These are phyloP conservation scores for Sisyra nigra DNA, from an alignment of 2,888 invertebrate genomes.

Conservation along the genomic window DNA sequence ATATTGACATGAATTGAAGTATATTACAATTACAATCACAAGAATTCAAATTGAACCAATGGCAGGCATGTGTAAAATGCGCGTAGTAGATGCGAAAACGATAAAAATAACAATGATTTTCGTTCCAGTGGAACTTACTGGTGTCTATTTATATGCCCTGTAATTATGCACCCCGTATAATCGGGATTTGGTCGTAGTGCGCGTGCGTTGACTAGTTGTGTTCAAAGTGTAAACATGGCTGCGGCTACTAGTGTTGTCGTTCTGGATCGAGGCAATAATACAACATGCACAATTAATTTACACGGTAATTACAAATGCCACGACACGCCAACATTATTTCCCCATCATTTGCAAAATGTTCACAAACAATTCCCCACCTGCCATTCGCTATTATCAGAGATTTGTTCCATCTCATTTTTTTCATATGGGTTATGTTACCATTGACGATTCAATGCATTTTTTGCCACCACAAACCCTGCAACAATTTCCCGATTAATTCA, in stretches of 20 bases:
- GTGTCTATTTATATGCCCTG: too few relatives aligned
- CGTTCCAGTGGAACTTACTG: too few relatives aligned
- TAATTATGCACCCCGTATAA: too few relatives aligned
- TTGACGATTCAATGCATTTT: too few relatives aligned
- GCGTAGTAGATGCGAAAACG: too few relatives aligned
- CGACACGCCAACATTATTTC: background rate
- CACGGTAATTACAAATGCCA: slow-evolving; percentile 55
- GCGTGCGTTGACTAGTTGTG: too few relatives aligned
- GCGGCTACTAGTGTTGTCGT: slow-evolving; percentile 90
- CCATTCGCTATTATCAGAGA: background rate
- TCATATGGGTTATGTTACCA: slow-evolving; percentile 8
- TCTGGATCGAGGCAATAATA: slow-evolving; percentile 89
- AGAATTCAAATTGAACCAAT: too few relatives aligned
- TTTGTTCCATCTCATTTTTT: slow-evolving; percentile 7
- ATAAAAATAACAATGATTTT: too few relatives aligned
- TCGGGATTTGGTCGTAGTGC: too few relatives aligned
- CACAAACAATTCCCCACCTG: background rate
- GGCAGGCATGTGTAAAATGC: too few relatives aligned
- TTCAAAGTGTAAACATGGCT: slow-evolving; percentile 16
- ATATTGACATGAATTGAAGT: too few relatives aligned
- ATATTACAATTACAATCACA: too few relatives aligned
- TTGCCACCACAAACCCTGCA: background rate
- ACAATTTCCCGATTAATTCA: background rate
- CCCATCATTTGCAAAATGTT: background rate
- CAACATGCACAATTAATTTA: slow-evolving; percentile 90